Percentiles rank a stretch among this genome's conserved stretches.
Evolutionary conservation across 2,888 invertebrate species (phyloP).

Genomic region (Diogma glabrata): DNA sequence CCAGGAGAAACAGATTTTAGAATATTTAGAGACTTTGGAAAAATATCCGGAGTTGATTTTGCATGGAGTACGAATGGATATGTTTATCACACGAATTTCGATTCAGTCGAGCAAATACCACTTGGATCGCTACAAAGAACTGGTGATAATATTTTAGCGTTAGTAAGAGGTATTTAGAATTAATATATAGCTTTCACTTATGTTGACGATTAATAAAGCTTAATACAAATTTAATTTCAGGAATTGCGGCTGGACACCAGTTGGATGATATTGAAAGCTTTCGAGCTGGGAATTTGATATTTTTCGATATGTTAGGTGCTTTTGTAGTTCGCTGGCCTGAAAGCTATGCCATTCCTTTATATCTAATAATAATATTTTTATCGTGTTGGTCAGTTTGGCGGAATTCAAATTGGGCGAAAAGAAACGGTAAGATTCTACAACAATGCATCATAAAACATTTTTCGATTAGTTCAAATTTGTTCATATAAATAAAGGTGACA

Average conservation of each 20-base stretch:
- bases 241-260: constrained; percentile 43
- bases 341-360: constrained; percentile 40
- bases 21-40: constrained; percentile 54
- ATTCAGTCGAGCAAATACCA: constrained; percentile 47
- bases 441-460: too few relatives aligned
- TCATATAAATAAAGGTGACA: too few relatives aligned
- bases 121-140: constrained; percentile 60
- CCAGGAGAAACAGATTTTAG: constrained; percentile 59
- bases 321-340: constrained; percentile 58
- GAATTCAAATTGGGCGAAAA: constrained; percentile 36
- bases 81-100: constrained; percentile 66
- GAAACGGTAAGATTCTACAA: constrained; percentile 33
- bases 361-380: constrained; percentile 39
- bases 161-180: constrained; percentile 35
- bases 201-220: too few relatives aligned
- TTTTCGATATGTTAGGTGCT: constrained; percentile 72
- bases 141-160: constrained; percentile 54
- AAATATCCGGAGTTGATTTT: constrained; percentile 67
- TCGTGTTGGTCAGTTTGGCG: constrained; percentile 40
- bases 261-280: constrained; percentile 36
- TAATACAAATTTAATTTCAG: too few relatives aligned
- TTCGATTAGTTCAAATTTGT: too few relatives aligned
- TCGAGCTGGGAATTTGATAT: constrained; percentile 50
- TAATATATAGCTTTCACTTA: too few relatives aligned
- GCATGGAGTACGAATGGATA: constrained; percentile 65